Evolutionary conservation across 2,797 vertebrate species (phyloP).

Genomic region (Spinibarbus caldwelli): DNA sequence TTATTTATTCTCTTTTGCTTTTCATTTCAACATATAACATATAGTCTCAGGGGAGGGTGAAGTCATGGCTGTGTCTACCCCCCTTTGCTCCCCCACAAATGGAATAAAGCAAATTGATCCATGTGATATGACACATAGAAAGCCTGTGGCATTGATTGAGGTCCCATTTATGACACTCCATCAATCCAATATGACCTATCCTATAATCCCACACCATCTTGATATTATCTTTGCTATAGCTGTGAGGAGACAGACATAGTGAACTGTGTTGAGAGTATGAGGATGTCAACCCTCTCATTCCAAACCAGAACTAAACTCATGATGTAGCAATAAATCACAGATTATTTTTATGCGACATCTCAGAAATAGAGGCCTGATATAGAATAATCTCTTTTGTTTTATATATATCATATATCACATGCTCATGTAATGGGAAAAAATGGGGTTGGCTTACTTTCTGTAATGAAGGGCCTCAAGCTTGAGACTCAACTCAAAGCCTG

Average conservation of each 20-base stretch:
- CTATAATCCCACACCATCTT: slow-evolving; percentile 38
- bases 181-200: slow-evolving; percentile 49
- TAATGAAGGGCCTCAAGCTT: slow-evolving; percentile 16
- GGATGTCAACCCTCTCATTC: slow-evolving; percentile 9
- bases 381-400: slow-evolving; percentile 6
- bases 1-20: background rate
- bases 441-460: slow-evolving; percentile 13
- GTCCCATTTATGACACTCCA: slow-evolving; percentile 41
- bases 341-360: slow-evolving; percentile 2
- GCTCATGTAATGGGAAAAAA: slow-evolving; percentile 22
- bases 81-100: slow-evolving; percentile 17
- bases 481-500: background rate
- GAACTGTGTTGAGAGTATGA: slow-evolving; percentile 8
- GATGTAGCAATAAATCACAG: slow-evolving; percentile 36
- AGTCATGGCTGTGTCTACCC: slow-evolving; percentile 14
- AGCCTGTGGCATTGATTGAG: slow-evolving; percentile 49
- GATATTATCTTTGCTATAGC: slow-evolving; percentile 26
- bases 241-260: slow-evolving; percentile 15
- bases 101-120: slow-evolving; percentile 53
- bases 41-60: slow-evolving; percentile 17
- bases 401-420: slow-evolving; percentile 23
- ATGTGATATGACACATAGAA: slow-evolving; percentile 44
- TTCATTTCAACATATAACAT: slow-evolving; percentile 13
- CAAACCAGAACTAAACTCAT: slow-evolving; percentile 15
- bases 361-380: slow-evolving; percentile 4